Conservation (phyloP, 2,113 vertebrate genomes). For the Oxygymnocypris stewartii region DNA sequence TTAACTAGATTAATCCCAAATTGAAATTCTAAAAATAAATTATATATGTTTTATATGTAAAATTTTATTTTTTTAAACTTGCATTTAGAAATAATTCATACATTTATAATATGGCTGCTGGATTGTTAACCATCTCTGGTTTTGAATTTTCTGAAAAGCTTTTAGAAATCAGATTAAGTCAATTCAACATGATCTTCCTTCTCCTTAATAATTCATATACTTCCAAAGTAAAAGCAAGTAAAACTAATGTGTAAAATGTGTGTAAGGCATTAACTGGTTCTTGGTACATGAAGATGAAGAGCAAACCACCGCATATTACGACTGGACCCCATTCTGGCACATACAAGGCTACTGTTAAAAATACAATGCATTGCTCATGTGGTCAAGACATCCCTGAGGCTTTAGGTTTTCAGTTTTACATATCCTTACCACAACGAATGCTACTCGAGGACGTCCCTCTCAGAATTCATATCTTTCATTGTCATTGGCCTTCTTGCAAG, state of each 20-base stretch:
- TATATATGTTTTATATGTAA: neutral
- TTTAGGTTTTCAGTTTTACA: constrained; percentile 25
- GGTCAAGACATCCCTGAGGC: constrained; percentile 5
- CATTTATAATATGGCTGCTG: neutral
- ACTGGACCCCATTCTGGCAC: constrained; percentile 19
- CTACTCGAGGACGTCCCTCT: neutral
- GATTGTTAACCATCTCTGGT: neutral
- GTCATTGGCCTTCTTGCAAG: neutral
- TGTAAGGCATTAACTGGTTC: neutral
- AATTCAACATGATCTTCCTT: no score
- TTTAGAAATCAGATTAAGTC: neutral
- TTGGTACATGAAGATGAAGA: neutral
- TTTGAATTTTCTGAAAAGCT: neutral
- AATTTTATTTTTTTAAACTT: neutral
- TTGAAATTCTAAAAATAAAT: neutral
- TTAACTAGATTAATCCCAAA: neutral
- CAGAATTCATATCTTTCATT: constrained; percentile 15
- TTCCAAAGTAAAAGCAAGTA: neutral
- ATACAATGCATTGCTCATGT: neutral
- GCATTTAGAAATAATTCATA: neutral
- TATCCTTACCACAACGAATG: constrained; percentile 1
- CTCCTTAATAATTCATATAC: neutral
- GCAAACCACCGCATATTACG: neutral
- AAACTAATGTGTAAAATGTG: neutral
- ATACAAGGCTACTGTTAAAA: constrained; percentile 14